These are phyloP conservation scores for Leptodactylus fallax DNA, from an alignment of 2,797 vertebrate genomes.

Conservation along the genomic window DNA sequence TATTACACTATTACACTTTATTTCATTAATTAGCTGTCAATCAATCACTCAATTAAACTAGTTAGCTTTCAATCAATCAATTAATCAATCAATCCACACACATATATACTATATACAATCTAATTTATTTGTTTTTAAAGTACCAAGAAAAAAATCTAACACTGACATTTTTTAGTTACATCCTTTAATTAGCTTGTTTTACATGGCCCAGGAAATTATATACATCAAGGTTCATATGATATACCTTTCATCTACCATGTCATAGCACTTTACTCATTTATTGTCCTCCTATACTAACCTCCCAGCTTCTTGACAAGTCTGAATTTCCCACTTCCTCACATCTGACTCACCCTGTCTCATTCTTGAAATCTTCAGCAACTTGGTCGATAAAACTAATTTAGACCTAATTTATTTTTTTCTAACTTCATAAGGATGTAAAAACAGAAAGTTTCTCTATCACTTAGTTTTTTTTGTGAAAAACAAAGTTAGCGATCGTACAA, in stretches of 20 bases:
- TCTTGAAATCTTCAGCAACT: neutral
- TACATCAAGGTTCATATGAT: neutral
- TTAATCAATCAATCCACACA: no score
- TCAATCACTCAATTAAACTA: no score
- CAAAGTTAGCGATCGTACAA: neutral
- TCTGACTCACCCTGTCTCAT: conserved; percentile 1
- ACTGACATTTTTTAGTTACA: neutral
- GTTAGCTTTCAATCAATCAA: no score
- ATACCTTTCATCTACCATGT: neutral
- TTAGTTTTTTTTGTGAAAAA: neutral
- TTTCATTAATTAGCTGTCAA: no score
- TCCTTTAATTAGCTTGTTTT: neutral
- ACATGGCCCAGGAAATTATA: neutral
- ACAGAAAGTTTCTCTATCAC: conserved; percentile 1
- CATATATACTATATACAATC: no score
- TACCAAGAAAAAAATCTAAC: neutral
- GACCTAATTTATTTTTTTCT: neutral
- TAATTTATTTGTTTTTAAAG: neutral
- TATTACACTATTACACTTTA: no score
- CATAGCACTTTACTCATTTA: neutral
- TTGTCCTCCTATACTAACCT: neutral
- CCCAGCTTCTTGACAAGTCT: neutral
- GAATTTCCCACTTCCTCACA: neutral
- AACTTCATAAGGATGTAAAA: conserved; percentile 11
- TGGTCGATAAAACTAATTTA: conserved; percentile 16